Conservation (phyloP, 2,797 vertebrate species). For the Tadarida brasiliensis region DNA sequence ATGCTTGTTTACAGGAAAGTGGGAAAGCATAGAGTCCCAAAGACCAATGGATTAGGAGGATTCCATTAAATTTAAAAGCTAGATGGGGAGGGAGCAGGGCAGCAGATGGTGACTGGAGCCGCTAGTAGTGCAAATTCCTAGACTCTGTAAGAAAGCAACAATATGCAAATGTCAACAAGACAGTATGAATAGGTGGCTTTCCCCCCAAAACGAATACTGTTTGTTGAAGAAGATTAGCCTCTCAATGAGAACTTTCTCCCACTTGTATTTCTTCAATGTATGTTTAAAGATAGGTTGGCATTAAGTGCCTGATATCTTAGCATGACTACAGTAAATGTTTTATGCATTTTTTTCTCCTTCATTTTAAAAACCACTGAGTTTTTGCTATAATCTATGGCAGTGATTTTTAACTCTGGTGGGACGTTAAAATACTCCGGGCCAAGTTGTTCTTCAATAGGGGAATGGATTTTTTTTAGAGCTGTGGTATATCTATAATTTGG, state of each 20-base stretch:
- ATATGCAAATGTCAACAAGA: neutral
- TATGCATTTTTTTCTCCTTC: neutral
- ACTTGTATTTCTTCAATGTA: neutral
- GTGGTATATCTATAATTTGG: neutral
- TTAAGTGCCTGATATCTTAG: neutral
- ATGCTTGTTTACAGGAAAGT: neutral
- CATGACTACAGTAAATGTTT: neutral
- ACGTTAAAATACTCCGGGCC: neutral
- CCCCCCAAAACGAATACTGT: neutral
- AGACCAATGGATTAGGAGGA: conserved; percentile 42
- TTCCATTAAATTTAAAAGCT: conserved; percentile 45
- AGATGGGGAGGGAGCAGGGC: neutral
- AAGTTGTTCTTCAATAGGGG: neutral
- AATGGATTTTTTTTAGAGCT: neutral
- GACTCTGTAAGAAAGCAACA: neutral
- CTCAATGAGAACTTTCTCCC: neutral
- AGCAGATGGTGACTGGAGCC: conserved; percentile 25
- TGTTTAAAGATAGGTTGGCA: neutral
- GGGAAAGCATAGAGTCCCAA: neutral
- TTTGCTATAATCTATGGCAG: neutral
- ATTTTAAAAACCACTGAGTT: neutral
- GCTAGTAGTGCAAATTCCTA: conserved; percentile 11
- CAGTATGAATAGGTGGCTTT: neutral
- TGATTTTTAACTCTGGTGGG: neutral
- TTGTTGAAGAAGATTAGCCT: neutral